These are phyloP conservation scores for Crenuchus spilurus DNA, from an alignment of 2,797 vertebrate genomes.

Conservation along the genomic window DNA sequence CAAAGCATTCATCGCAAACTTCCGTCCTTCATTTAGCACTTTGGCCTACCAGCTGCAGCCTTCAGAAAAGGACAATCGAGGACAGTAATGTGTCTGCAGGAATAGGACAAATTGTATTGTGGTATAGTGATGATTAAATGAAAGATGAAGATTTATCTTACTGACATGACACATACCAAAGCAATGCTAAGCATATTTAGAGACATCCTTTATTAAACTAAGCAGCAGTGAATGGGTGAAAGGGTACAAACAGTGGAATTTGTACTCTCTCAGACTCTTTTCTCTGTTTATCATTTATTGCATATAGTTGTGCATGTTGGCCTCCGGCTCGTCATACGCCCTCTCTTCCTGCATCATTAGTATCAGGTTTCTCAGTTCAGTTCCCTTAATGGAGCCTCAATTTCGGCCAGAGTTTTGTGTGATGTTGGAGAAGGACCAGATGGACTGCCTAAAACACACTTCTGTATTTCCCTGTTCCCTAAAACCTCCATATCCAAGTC, in stretches of 20 bases:
- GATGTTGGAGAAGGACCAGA: conserved; percentile 60
- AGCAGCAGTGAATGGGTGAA: neutral
- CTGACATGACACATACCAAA: neutral
- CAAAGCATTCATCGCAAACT: conserved; percentile 35
- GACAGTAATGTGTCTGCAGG: neutral
- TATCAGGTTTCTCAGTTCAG: conserved; percentile 65
- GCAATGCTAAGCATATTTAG: neutral
- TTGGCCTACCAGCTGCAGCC: conserved; percentile 16
- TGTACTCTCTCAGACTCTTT: conserved; percentile 2
- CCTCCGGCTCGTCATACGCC: conserved; percentile 56
- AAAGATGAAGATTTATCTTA: neutral
- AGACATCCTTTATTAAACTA: neutral
- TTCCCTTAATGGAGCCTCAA: conserved; percentile 55
- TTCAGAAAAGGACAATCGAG: conserved; percentile 6
- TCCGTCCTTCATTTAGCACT: conserved; percentile 26
- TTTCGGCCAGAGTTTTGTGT: conserved; percentile 56
- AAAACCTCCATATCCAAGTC: conserved; percentile 45
- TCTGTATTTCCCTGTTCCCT: conserved; percentile 42
- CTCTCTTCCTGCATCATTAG: conserved; percentile 56
- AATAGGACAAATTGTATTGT: neutral
- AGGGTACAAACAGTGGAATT: neutral
- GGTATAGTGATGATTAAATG: neutral
- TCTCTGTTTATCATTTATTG: conserved; percentile 53
- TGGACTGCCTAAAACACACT: conserved; percentile 53
- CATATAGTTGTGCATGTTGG: conserved; percentile 58